A percentile compares a stretch with the other conserved stretches of the same genome.
phyloP scores from a whole-genome alignment of 2,797 vertebrate species.

The Linurgus olivaceus region DNA sequence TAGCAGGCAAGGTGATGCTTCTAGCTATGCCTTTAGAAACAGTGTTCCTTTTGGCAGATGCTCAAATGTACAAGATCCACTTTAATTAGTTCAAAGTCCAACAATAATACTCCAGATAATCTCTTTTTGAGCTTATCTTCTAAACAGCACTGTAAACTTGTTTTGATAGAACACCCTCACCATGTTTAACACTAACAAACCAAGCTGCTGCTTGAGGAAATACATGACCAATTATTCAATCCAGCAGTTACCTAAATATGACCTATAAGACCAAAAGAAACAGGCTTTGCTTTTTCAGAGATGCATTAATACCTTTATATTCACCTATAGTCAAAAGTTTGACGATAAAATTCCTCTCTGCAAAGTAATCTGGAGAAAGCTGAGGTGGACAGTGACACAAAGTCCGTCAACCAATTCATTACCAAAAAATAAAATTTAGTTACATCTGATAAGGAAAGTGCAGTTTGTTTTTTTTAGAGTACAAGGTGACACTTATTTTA shows the following conservation, averaged over 20 bases:
- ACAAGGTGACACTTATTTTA: neutral
- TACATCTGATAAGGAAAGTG: neutral
- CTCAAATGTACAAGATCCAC: neutral
- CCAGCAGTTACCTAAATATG: neutral
- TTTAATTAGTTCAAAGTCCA: neutral
- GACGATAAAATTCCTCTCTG: neutral
- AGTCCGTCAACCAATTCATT: neutral
- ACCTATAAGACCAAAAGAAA: neutral
- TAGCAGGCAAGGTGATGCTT: neutral
- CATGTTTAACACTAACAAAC: neutral
- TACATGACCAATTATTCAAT: fast-evolving
- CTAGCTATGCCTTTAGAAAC: neutral
- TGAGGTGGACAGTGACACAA: neutral
- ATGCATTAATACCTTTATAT: neutral
- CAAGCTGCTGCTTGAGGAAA: neutral
- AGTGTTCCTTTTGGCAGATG: neutral
- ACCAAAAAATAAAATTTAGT: neutral
- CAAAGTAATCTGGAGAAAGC: neutral
- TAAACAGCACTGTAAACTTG: neutral
- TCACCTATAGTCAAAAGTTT: neutral
- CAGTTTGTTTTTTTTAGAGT: neutral
- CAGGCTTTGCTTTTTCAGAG: neutral
- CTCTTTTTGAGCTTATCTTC: neutral
- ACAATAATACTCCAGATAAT: neutral
- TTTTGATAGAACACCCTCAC: neutral